Base-by-base conservation (phyloP, 2,888 invertebrate species). In the Dicyrtomina minuta region DNA sequence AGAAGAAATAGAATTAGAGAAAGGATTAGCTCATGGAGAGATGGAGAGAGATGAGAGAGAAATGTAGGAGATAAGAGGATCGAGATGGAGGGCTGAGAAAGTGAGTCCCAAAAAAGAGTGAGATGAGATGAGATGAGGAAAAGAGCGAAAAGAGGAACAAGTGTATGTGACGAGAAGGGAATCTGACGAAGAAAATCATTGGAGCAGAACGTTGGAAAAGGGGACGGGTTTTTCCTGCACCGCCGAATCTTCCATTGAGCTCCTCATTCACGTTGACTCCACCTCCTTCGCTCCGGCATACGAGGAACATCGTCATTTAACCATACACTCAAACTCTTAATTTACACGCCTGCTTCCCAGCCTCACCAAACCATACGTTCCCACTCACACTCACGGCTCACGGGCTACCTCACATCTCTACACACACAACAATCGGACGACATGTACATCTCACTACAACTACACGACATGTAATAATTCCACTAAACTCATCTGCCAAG, bases 131-230 rank as follows among this genome's bases (percentile, higher is more conserved):
- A 65, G 53, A 62, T 22, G 49, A 15, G 26, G 15, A 17, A 17
- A n/a, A 55, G 58, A 58, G 20, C 8, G 59, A 60, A 51, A 49
- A 49, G 22, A 22, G 24, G 61, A 51, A 61, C 15, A 44, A 22
- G 27, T 62, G 72, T 58, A 66, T 61, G 72, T 66, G 55, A 65
- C 66, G 72, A 72, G 70, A 70, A 72, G 72, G 72, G 72, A 72
- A 73, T 70, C 70, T 73, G 72, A 69, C 70, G 61, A 61, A 68
- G 68, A 59, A 71, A 68, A 67, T 69, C 73, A 73, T 71, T 73
- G 73, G 73, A 71, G 61, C 70, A 71, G 71, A 73, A 71, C 73
- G 60, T 56, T 67, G 66, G 58, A 60, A 70, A 67, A 72, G 71
- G 67, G 70, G 66, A 62, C 62, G 66, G 60, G 60, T 67, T 67